Base-by-base conservation (phyloP, 2,888 invertebrate genomes). In the Biston stratarius region DNA sequence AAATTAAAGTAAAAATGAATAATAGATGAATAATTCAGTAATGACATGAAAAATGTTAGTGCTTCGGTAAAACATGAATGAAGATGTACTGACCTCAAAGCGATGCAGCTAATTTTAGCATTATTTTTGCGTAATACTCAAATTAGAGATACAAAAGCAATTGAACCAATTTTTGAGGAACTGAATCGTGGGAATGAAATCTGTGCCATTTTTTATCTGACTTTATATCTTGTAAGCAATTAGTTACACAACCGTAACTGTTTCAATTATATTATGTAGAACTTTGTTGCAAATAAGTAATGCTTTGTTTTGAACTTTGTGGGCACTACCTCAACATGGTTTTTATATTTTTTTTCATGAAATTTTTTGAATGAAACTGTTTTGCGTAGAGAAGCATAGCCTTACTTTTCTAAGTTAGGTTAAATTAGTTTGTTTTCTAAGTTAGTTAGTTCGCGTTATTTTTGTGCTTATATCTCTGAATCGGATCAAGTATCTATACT, bases 141-240 rank as follows among this genome's bases (percentile, higher is more conserved):
- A 67, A 70, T 67, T 52, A 58, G 44, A 64, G 63, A 53, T 63
- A 61, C 67, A 72, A 70, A 69, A 62, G 69, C 67, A 69, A 73
- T 67, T 73, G 70, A 66, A 68, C 64, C 57, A 68, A 73, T 64
- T 70, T 66, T 68, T 62, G 65, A 70, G 67, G 62, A 73, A 68
- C 66, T 64, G 61, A 69, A 66, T 61, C 73, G 73, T 75, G 74
- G 63, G 74, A 75, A 75, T 64, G 6, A 42, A 61, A 47, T 64
- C 64, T 66, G 66, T 72, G 59, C 61, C 61, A 74, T 74, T 72
- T 72, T 74, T 71, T 70, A 72, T 74, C 67, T 64, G 7, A 6
- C 55, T 33, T 45, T 34, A 61, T 71, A 66, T 70, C 57, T 70
- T 65, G 69, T 69, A 62, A 59, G 60, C 67, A 66, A 68, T 68